These are phyloP conservation scores for Chrysolina americana DNA, from an alignment of 2,888 invertebrate genomes.

Conservation along the genomic window DNA sequence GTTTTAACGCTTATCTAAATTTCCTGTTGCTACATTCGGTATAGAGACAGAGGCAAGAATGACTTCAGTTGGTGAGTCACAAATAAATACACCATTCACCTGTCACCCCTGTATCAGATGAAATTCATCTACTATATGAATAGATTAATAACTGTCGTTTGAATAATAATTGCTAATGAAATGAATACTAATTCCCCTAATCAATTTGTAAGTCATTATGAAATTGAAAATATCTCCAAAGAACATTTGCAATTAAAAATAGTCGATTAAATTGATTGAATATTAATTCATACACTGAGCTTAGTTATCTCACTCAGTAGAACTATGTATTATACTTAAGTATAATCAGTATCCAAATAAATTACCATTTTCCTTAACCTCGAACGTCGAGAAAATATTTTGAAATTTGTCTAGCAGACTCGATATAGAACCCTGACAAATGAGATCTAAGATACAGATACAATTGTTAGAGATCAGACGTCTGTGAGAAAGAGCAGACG, in stretches of 20 bases:
- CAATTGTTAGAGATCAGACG: constrained; percentile 11
- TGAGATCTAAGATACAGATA: constrained; percentile 3
- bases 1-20: too few relatives aligned
- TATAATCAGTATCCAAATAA: neutral
- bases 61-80: too few relatives aligned
- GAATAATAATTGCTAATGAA: neutral
- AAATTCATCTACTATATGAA: too few relatives aligned
- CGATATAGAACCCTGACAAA: neutral
- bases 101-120: too few relatives aligned
- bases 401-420: neutral
- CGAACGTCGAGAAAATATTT: neutral
- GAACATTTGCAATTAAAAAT: constrained; percentile 1
- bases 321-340: neutral
- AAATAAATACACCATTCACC: too few relatives aligned
- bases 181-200: neutral
- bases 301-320: neutral
- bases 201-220: neutral
- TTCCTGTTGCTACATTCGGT: too few relatives aligned
- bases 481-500: neutral
- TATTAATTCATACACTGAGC: neutral
- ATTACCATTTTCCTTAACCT: neutral
- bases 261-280: neutral
- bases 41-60: too few relatives aligned
- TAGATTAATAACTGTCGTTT: too few relatives aligned
- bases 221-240: neutral